These are phyloP conservation scores for Leistus spinibarbis DNA, from an alignment of 2,888 invertebrate genomes.

Conservation along the genomic window DNA sequence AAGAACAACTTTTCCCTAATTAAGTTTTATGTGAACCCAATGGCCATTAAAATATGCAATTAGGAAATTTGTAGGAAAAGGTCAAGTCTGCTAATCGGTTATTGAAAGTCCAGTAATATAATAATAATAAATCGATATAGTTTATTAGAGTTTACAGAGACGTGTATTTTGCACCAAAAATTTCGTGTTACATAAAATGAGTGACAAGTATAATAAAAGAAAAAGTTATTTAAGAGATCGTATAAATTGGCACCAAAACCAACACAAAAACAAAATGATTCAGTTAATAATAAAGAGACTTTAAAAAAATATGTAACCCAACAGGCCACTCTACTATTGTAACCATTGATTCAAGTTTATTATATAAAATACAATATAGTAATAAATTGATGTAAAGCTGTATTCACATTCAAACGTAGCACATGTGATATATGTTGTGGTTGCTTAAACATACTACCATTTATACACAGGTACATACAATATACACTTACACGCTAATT, in stretches of 20 bases:
- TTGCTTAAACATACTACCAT: constrained; percentile 33
- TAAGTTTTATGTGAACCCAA: no score
- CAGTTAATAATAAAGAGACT: not conserved
- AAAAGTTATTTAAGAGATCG: constrained; percentile 39
- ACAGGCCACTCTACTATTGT: constrained; percentile 31
- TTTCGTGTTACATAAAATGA: constrained; percentile 34
- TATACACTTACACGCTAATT: constrained; percentile 29
- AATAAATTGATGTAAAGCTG: constrained; percentile 25
- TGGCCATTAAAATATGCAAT: no score
- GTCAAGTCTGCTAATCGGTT: no score
- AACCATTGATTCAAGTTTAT: constrained; percentile 35
- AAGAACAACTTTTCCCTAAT: no score
- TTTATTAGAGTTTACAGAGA: constrained; percentile 25
- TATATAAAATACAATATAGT: constrained; percentile 36
- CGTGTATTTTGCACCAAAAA: constrained; percentile 39
- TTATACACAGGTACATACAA: constrained; percentile 36
- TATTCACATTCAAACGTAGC: constrained; percentile 32
- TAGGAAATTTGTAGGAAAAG: no score
- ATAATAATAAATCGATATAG: constrained; percentile 21
- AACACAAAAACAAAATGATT: constrained; percentile 28
- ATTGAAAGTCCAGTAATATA: not conserved
- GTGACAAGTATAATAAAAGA: constrained; percentile 14
- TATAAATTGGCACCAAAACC: constrained; percentile 39
- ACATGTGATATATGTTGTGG: constrained; percentile 28
- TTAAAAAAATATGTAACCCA: constrained; percentile 27